Base-by-base conservation (phyloP, 2,888 invertebrate genomes). In the Polymixis flavicincta region DNA sequence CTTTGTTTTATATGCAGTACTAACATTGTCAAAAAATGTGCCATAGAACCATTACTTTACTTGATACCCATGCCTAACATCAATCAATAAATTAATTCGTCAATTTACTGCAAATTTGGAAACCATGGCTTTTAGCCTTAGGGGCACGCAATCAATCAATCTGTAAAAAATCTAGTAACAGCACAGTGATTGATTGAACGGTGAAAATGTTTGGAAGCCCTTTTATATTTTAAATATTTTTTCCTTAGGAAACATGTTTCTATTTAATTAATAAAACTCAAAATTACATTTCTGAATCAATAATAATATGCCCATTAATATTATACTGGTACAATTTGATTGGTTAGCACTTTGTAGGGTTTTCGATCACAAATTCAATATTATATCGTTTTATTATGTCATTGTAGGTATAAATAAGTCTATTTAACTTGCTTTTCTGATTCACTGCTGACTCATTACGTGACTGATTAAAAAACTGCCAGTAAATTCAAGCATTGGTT, bases 91-190 rank as follows among this genome's bases (percentile, higher is more conserved):
- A 25, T 52, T 25, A 60, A 42, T n/a, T 73, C 4, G 4, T 14
- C 4, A 42, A n/a, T 71, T 17, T 69, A 65, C 64, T 25, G 19
- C 13, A 19, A 48, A 65, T 48, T 69, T 70, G 7, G 9, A n/a
- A 14, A 19, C 74, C 42, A 32, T 42, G 32, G 8, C 52, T 60
- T 74, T 73, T 52, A 42, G 19, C 42, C 59, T 50, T 17, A 28
- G n/a, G 19, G 48, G n/a, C 4, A 28, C 22, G 45, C 19, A 74
- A 60, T 74, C 74, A 74, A 60, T 52, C 42, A 19, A n/a, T 74
- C 14, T n/a, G 3, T 19, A n/a, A 42, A n/a, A 22, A 45, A 65
- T 1, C 5, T 48, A n/a, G 8, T 45, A 45, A 17, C 32, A 52
- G 5, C 60, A 32, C 32, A 5, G n/a, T 74, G 74, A 54, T 60